These are phyloP conservation scores for Ageneiosus marmoratus DNA, from an alignment of 2,113 vertebrate species.

Conservation along the genomic window DNA sequence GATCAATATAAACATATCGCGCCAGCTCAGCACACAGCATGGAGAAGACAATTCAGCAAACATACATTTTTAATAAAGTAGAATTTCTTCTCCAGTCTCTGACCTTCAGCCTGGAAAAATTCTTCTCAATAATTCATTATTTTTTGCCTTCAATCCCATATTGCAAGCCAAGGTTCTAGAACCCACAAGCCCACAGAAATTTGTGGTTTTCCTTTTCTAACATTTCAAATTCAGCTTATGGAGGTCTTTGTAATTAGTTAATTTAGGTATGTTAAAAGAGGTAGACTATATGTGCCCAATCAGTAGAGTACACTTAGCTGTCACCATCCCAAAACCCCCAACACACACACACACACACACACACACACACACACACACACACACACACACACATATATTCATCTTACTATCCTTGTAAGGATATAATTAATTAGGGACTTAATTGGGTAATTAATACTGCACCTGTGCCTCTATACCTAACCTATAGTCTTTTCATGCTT, in stretches of 20 bases:
- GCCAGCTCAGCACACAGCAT: slow-evolving; percentile 60
- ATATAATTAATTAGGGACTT: too few relatives aligned
- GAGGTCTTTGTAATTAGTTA: not conserved
- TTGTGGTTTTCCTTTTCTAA: not conserved
- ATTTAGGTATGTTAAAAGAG: not conserved
- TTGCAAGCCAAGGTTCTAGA: slow-evolving; percentile 1
- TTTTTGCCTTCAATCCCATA: slow-evolving; percentile 55
- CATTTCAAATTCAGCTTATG: not conserved
- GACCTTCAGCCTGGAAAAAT: slow-evolving; percentile 77
- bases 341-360: too few relatives aligned
- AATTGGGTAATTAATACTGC: not conserved
- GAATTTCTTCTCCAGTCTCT: slow-evolving; percentile 58
- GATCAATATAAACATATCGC: slow-evolving; percentile 58
- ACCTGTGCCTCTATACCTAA: not conserved
- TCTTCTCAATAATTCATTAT: slow-evolving; percentile 77
- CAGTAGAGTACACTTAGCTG: not conserved
- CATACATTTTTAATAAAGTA: slow-evolving; percentile 77
- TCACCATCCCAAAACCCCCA: not conserved
- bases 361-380: too few relatives aligned
- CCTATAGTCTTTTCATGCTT: not conserved
- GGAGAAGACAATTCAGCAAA: slow-evolving; percentile 70
- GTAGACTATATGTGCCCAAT: not conserved
- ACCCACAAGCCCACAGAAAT: not conserved
- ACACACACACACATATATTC: too few relatives aligned
- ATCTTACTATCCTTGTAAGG: not conserved